Evolutionary conservation across 23 tunicate genomes (phyloP).

Genomic region (Styela plicata): DNA sequence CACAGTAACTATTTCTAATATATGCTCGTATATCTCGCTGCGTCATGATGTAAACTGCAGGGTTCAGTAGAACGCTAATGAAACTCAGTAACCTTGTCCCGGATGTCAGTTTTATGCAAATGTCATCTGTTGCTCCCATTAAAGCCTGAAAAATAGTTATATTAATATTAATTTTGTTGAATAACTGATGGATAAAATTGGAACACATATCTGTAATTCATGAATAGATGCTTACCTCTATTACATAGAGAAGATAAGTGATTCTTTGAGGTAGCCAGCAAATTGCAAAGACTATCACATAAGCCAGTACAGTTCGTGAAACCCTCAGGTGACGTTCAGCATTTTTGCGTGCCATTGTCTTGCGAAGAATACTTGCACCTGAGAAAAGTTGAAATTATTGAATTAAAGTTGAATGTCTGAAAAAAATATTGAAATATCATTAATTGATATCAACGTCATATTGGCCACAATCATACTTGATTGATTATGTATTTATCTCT

Average conservation of each 20-base stretch:
- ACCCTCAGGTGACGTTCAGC: constrained; percentile 73
- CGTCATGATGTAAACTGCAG: constrained; percentile 83
- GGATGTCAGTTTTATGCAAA: constrained; percentile 42
- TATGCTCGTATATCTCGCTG: constrained; percentile 64
- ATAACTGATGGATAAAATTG: no score
- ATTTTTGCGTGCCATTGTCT: constrained; percentile 60
- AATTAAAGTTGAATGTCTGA: not conserved
- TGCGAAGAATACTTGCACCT: not conserved
- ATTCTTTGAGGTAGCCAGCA: constrained; percentile 96
- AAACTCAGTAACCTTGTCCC: constrained; percentile 67
- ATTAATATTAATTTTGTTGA: no score
- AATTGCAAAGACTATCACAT: constrained; percentile 69
- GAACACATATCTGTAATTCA: no score
- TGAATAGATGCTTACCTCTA: constrained; percentile 78
- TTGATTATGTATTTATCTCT: no score
- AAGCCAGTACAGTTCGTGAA: constrained; percentile 63
- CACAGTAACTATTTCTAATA: constrained; percentile 35
- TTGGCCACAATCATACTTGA: no score
- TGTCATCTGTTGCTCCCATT: constrained; percentile 37
- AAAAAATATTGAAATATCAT: not conserved
- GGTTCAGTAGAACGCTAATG: constrained; percentile 88
- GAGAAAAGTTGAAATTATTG: not conserved
- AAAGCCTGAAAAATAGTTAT: constrained; percentile 44
- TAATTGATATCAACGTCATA: not conserved
- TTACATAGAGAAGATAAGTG: constrained; percentile 37